Percentiles rank a stretch among this genome's conserved stretches.
Evolutionary conservation across 2,797 vertebrate genomes (phyloP).

Genomic region (Gambusia yucatana): DNA sequence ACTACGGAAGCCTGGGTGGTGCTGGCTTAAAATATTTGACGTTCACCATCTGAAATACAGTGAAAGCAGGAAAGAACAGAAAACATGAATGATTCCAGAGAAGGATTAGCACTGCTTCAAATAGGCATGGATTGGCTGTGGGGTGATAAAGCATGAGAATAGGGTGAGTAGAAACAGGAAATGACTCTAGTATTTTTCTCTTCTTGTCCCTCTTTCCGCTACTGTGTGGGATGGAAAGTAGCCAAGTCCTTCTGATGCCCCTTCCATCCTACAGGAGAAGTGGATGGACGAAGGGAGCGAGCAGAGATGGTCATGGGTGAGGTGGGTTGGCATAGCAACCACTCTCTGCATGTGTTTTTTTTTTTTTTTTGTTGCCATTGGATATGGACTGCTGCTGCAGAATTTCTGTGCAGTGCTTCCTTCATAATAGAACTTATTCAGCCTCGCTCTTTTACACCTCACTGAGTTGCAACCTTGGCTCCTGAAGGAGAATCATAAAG

Average conservation of each 20-base stretch:
- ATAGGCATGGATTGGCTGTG: not conserved
- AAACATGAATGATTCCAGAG: not conserved
- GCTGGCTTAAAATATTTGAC: not conserved
- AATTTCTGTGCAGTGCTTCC: conserved; percentile 3
- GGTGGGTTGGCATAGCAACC: conserved; percentile 58
- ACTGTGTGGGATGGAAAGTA: conserved; percentile 33
- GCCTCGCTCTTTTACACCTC: conserved; percentile 1
- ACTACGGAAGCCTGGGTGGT: not conserved
- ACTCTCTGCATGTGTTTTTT: conserved; percentile 48
- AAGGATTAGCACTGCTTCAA: not conserved
- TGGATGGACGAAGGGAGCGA: not conserved
- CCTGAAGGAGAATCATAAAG: conserved; percentile 8
- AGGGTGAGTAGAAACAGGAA: conserved; percentile 22
- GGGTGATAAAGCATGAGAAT: not conserved
- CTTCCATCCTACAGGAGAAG: not conserved
- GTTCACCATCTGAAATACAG: conserved; percentile 2
- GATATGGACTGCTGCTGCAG: conserved; percentile 29
- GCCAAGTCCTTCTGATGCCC: not conserved
- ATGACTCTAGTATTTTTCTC: conserved; percentile 10
- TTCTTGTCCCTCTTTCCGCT: conserved; percentile 16
- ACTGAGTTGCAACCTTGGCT: conserved; percentile 24
- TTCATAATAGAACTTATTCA: not conserved
- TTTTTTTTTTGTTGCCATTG: conserved; percentile 22
- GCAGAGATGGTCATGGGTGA: conserved; percentile 54
- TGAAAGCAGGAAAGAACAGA: not conserved